These are phyloP conservation scores for Cremastobaeus sp. DNA, from an alignment of 2,888 invertebrate genomes.

Conservation along the genomic window DNA sequence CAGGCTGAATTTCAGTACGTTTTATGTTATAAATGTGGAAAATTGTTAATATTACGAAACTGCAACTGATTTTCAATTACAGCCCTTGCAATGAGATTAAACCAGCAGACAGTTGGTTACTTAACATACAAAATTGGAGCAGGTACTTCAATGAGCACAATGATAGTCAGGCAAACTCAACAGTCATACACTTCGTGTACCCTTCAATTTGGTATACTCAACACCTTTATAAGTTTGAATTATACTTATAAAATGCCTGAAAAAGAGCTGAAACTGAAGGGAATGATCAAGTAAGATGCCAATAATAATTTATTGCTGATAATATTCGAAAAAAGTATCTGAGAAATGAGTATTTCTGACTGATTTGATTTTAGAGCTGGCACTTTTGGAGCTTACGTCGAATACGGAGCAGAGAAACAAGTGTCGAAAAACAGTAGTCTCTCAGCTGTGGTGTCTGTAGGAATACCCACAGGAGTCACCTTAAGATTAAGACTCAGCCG, in stretches of 20 bases:
- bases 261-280: constrained; percentile 87
- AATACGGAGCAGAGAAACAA: constrained; percentile 96
- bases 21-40: constrained; percentile 73
- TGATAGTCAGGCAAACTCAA: constrained; percentile 86
- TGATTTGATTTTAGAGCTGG: constrained; percentile 77
- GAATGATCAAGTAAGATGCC: constrained; percentile 90
- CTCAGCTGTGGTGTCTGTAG: constrained; percentile 90
- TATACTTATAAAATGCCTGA: constrained; percentile 90
- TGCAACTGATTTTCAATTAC: neutral
- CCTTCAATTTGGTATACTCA: constrained; percentile 89
- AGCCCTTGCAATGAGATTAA: constrained; percentile 91
- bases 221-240: constrained; percentile 86
- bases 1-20: constrained; percentile 80
- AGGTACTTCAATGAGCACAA: constrained; percentile 86
- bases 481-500: constrained; percentile 91
- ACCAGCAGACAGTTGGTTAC: constrained; percentile 92
- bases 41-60: neutral
- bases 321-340: neutral
- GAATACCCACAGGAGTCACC: constrained; percentile 92
- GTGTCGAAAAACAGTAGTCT: constrained; percentile 93
- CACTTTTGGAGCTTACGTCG: constrained; percentile 90
- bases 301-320: constrained; percentile 66
- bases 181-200: constrained; percentile 77
- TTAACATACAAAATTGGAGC: constrained; percentile 87
- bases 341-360: neutral